Evolutionary conservation across 2,113 vertebrate species (phyloP).

Genomic region (Muntiacus muntjak): DNA sequence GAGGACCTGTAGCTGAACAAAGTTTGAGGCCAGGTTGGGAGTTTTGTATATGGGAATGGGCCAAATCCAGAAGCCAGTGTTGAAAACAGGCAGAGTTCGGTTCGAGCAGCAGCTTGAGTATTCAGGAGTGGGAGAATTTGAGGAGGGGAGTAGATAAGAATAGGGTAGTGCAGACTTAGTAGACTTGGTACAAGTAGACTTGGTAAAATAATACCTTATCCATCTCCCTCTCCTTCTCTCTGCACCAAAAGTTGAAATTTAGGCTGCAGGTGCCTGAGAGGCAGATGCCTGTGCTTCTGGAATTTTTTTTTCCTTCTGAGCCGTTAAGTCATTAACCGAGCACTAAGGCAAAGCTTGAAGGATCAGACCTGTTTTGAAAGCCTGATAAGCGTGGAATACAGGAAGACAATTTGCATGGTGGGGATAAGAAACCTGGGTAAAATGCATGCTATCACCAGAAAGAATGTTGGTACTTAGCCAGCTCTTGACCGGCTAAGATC

Average conservation of each 20-base stretch:
- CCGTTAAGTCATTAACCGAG: not conserved
- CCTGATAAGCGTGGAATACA: not conserved
- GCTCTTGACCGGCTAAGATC: not conserved
- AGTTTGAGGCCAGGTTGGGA: not conserved
- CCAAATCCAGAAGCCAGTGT: not conserved
- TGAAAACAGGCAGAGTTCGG: not conserved
- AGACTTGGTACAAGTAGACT: not conserved
- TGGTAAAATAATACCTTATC: not conserved
- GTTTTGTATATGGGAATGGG: not conserved
- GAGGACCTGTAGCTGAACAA: not conserved
- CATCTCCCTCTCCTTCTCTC: not conserved
- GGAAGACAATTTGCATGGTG: not conserved
- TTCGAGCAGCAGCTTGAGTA: not conserved
- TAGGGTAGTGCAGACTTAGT: not conserved
- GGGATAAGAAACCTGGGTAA: constrained; percentile 20
- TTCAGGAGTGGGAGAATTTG: not conserved
- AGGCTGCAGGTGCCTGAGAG: not conserved
- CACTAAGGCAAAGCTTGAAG: constrained; percentile 1
- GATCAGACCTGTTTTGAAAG: not conserved
- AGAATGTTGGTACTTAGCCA: not conserved
- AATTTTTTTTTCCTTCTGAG: not conserved
- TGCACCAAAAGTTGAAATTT: not conserved
- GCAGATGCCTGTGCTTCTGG: not conserved
- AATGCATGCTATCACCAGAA: not conserved
- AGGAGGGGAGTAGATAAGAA: not conserved